Evolutionary conservation across 1,140 invertebrate species (phyloP), one percentile per base, ranked within the genome.

Genomic region (Sycophaga agraensis): DNA sequence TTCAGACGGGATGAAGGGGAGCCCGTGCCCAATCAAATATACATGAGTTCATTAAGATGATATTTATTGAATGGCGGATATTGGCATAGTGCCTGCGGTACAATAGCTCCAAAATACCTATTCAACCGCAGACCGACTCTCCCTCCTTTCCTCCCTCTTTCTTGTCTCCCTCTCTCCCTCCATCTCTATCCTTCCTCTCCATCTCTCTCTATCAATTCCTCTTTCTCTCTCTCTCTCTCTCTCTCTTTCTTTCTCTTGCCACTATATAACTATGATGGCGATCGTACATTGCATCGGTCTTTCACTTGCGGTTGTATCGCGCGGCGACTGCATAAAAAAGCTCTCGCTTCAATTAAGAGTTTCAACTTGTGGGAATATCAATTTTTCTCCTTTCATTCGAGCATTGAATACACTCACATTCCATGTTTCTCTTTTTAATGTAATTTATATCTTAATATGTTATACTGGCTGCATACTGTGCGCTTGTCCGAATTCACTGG

Each of bases 41-140:
- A 72, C 71, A 72, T 72, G 71, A 72, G 71, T 72, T 72, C 71
- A 72, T 72, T 72, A 72, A 70, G 71, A 72, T 70, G 71, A 72
- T 72, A 72, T 72, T 72, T 72, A 72, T 72, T 68, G 71, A 72
- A 72, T 70, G 64, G 67, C 68, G 66, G 71, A 69, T 72, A 70
- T 70, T 70, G 70, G 70, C 69, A 67, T 68, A 70, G 68, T 68
- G 69, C 69, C 69, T 68, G 59, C 55, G 53, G 63, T 63, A 72
- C 70, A 72, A 72, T 70, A 72, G 70, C 63, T 51, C 69, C 68
- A 68, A 70, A 72, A 72, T 66, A 68, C 68, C 68, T 66, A 69
- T 72, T 70, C 64, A 69, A 62, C 53, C 50, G 46, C 60, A 24
- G 12, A 21, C 37, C 42, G 17, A 19, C 9, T 3, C 1, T 19